These are phyloP conservation scores for Mya arenaria DNA, from an alignment of 1,140 invertebrate genomes.

Conservation along the genomic window DNA sequence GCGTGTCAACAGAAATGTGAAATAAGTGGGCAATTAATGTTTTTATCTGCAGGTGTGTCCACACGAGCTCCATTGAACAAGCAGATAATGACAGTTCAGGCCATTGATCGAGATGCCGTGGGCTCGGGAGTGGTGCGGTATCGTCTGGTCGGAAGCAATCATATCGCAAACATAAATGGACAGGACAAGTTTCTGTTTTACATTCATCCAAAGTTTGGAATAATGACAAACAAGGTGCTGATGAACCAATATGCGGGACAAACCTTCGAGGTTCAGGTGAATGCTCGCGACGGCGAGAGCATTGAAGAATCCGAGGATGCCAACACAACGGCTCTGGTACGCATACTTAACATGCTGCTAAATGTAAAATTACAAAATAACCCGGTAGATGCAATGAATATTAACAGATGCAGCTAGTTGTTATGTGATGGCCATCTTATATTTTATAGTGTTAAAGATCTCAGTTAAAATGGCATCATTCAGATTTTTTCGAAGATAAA, in stretches of 20 bases:
- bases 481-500: too few species aligned
- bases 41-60: slow-evolving; percentile 66
- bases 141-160: not conserved
- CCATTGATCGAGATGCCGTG: slow-evolving; percentile 51
- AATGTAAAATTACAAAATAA: not conserved
- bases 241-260: slow-evolving; percentile 42
- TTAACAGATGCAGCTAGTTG: not conserved
- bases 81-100: slow-evolving; percentile 64
- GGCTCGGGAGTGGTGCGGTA: slow-evolving; percentile 30
- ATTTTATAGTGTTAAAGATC: too few species aligned
- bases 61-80: slow-evolving; percentile 59
- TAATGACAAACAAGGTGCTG: slow-evolving; percentile 45
- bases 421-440: not conserved
- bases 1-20: too few species aligned
- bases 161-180: not conserved
- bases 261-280: slow-evolving; percentile 19
- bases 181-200: not conserved
- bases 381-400: not conserved
- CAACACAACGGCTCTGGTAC: slow-evolving; percentile 45
- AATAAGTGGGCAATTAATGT: too few species aligned
- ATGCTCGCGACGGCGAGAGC: slow-evolving; percentile 30
- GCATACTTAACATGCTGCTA: not conserved
- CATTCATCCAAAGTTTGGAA: slow-evolving; percentile 29
- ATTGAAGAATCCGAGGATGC: slow-evolving; percentile 14
- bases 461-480: too few species aligned